Evolutionary conservation across 1,140 invertebrate genomes (phyloP), one percentile per base, ranked within the genome.

Genomic region (Maniola jurtina): DNA sequence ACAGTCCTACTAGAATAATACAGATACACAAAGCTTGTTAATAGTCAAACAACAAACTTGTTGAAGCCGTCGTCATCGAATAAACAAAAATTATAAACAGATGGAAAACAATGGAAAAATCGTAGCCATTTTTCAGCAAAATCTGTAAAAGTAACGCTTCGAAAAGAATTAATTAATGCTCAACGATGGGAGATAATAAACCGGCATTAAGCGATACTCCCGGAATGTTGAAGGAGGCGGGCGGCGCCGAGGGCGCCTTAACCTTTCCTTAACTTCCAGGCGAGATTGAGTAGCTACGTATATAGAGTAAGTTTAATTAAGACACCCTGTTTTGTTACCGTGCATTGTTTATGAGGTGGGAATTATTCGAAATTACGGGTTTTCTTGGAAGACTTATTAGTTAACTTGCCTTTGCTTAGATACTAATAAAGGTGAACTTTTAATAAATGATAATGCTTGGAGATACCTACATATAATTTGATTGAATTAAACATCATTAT

Each of bases 201-300:
- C 79, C 81, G 82, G 83, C 83, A 89, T 86, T 83, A 87, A 86
- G 78, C 81, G 84, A 88, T 89, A 88, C 86, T 88, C 86, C 80
- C 75, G 81, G 81, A 82, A 84, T 87, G 84, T 87, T 89, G 85
- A 81, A 81, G 66, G 73, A 70, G 66, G 71, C 33, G 71, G 69
- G 70, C 50, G 70, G 61, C 58, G 73, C 62, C 9, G 74, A 71
- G 70, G 75, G 75, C 61, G 80, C 66, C 76, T 82, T 87, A 87
- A 89, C 87, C 86, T 89, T 88, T 88, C 83, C 83, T 84, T 88
- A 89, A 89, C 84, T 89, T 88, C 77, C 70, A 86, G 87, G 87
- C 79, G 87, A 87, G 86, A 84, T 87, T 85, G 84, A 86, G 81
- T 83, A 83, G 68, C 79, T 83, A 89, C 83, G 71, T 83, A 81